Evolutionary conservation across 2,888 invertebrate genomes (phyloP).

Genomic region (Spatulosminthurus flaviceps): DNA sequence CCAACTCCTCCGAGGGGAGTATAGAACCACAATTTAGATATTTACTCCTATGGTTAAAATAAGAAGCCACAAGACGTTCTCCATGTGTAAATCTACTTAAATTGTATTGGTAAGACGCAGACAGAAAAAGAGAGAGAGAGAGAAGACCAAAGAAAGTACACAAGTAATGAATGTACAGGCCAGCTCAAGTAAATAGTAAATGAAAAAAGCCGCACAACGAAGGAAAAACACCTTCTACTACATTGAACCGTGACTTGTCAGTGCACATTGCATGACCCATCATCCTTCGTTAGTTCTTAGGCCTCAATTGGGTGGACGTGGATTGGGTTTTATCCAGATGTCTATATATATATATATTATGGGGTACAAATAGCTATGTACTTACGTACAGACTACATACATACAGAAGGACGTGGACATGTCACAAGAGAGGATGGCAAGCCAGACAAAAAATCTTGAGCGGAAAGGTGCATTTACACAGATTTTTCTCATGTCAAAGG

Average conservation of each 20-base stretch:
- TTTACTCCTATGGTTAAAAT: neutral
- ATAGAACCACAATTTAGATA: neutral
- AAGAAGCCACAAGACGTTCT: slow-evolving; percentile 20
- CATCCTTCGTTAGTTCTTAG: slow-evolving; percentile 31
- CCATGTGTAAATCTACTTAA: neutral
- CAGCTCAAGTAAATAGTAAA: neutral
- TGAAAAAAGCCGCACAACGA: neutral
- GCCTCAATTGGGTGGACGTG: slow-evolving; percentile 19
- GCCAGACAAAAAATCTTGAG: neutral
- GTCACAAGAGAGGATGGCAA: slow-evolving; percentile 8
- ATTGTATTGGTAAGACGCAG: neutral
- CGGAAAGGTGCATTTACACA: slow-evolving; percentile 20
- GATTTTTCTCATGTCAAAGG: neutral
- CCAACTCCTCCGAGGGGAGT: too few species aligned
- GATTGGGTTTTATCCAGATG: neutral
- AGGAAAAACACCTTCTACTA: neutral
- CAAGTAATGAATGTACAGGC: neutral
- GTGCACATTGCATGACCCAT: slow-evolving; percentile 44
- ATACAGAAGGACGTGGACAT: slow-evolving; percentile 3
- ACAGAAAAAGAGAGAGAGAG: neutral
- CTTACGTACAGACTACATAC: neutral
- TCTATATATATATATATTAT: too few species aligned
- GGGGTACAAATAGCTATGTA: slow-evolving; percentile 10
- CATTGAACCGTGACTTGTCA: slow-evolving; percentile 39
- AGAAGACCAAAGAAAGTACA: neutral